Evolutionary conservation across 2,113 vertebrate species (phyloP).

Genomic region (Ahaetulla prasina): DNA sequence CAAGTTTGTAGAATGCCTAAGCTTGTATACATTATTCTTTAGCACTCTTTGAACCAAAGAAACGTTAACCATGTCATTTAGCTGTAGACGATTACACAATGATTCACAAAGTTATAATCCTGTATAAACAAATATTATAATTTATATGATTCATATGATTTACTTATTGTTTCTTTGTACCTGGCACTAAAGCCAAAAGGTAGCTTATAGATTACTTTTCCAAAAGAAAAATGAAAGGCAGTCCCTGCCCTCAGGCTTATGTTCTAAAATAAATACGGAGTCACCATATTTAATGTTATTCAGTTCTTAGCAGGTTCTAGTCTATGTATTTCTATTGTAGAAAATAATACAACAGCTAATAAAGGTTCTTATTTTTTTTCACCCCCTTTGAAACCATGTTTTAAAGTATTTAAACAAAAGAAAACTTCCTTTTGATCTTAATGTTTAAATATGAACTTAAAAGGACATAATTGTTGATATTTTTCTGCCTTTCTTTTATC

Average conservation of each 20-base stretch:
- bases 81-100: neutral
- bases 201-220: neutral
- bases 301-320: neutral
- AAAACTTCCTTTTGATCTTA: neutral
- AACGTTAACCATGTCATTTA: neutral
- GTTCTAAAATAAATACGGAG: neutral
- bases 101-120: neutral
- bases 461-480: neutral
- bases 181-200: neutral
- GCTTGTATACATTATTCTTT: neutral
- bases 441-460: neutral
- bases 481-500: neutral
- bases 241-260: neutral
- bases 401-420: neutral
- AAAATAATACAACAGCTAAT: neutral
- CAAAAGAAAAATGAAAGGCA: neutral
- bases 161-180: neutral
- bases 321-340: neutral
- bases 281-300: neutral
- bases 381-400: neutral
- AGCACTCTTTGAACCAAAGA: neutral
- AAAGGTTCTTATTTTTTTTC: neutral
- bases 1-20: neutral
- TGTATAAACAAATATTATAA: neutral
- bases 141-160: neutral